phyloP scores from a whole-genome alignment of 2,113 vertebrate species.

The Plecotus auritus region DNA sequence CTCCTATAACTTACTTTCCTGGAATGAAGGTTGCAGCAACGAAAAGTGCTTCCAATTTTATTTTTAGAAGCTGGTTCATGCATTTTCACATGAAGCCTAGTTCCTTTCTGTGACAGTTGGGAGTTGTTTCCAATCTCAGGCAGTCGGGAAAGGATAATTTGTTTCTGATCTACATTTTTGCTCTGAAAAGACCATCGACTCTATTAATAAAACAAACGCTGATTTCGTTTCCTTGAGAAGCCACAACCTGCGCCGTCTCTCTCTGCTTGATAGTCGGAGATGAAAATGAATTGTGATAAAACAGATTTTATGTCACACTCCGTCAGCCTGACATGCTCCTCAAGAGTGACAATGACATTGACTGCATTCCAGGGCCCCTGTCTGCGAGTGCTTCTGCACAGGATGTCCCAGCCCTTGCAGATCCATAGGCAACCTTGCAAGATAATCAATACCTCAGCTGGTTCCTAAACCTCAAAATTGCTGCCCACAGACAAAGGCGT shows the following conservation, averaged over 20 bases:
- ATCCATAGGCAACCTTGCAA: not conserved
- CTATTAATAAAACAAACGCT: constrained; percentile 63
- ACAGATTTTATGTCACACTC: constrained; percentile 19
- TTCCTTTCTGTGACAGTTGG: constrained; percentile 63
- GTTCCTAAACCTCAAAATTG: not conserved
- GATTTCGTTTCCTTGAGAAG: constrained; percentile 48
- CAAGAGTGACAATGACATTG: constrained; percentile 9
- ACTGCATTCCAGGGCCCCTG: not conserved
- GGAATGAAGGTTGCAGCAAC: constrained; percentile 31
- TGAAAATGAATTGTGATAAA: constrained; percentile 37
- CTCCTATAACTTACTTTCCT: constrained; percentile 61
- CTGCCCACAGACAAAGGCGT: not conserved
- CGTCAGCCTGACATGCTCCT: not conserved
- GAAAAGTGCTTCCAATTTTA: constrained; percentile 59
- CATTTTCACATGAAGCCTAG: constrained; percentile 57
- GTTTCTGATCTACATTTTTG: constrained; percentile 70
- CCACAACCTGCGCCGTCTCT: constrained; percentile 38
- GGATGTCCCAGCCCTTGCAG: not conserved
- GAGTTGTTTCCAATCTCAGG: constrained; percentile 51
- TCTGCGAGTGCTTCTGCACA: not conserved
- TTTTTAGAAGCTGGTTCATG: constrained; percentile 68
- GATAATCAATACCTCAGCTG: not conserved
- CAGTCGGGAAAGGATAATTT: constrained; percentile 67
- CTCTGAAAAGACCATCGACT: constrained; percentile 65
- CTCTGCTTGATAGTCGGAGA: not conserved